Evolutionary conservation across 2,113 vertebrate genomes (phyloP), one percentile per base, ranked within the genome.

Genomic region (Tragelaphus scriptus): DNA sequence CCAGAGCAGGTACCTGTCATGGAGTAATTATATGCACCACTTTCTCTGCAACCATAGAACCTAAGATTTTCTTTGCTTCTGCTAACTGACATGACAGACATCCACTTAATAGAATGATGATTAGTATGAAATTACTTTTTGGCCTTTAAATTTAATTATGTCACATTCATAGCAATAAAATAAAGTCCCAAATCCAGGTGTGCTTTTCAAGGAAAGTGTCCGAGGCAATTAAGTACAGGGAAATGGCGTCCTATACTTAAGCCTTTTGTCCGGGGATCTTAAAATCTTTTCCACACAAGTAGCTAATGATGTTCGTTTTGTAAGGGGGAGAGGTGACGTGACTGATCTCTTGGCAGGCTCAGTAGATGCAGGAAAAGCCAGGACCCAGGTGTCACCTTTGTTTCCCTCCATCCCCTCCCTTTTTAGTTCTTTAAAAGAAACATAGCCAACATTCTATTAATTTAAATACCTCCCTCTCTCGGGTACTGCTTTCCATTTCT

Each of bases 111-210:
- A 30, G 61, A 85, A 56, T 97, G 97, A 87, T 95, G 95, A 96
- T 96, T 97, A 92, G 97, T 96, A 82, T 98, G 92, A 96, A 97
- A 96, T 98, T 97, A 92, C 95, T 96, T 96, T 96, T 89, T 90
- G 92, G 90, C 91, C 97, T 96, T 95, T 97, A 96, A 97, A 87
- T 97, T 97, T 98, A 96, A 97, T 97, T 87, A 97, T 88, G 40
- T 65, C 92, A 82, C 85, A 92, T 96, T 98, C 90, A 59, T n/a
- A 88, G 96, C 85, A 96, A 96, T 96, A 97, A 96, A 96, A 96
- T 95, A n/a, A 94, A 92, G 79, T 25, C 85, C 71, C 47, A 51
- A 71, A 94, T 95, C 95, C 97, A 98, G 94, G 97, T 97, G 96
- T 88, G 88, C 90, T 86, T 98, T 97, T 92, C 89, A 82, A 87